A percentile compares a stretch with the other conserved stretches of the same genome.
Conservation (phyloP, 1,140 invertebrate genomes). For the Diuraphis noxia region DNA sequence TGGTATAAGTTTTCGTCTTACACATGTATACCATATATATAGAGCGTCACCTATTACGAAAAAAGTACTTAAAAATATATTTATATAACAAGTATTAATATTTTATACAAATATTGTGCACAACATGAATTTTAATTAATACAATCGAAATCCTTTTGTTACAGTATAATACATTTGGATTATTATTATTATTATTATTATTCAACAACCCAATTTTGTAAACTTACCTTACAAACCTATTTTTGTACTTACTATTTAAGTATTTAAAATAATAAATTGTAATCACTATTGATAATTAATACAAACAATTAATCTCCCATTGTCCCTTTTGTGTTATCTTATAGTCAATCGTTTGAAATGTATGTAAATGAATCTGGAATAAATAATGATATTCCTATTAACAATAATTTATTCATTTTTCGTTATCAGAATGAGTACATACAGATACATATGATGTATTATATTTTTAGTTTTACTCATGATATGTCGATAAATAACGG, state of each 20-base stretch:
- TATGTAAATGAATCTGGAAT: neutral
- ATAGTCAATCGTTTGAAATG: neutral
- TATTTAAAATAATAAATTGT: neutral
- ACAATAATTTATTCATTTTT: constrained; percentile 4
- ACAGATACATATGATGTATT: neutral
- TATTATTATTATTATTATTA: neutral
- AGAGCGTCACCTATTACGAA: too few relatives aligned
- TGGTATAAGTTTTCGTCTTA: too few relatives aligned
- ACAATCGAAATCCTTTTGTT: neutral
- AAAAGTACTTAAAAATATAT: too few relatives aligned
- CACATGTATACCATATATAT: too few relatives aligned
- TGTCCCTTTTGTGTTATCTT: neutral
- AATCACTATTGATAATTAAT: neutral
- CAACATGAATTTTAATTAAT: too few relatives aligned
- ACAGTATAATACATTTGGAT: neutral
- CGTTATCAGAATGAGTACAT: neutral
- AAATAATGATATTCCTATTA: neutral
- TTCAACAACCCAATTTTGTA: neutral
- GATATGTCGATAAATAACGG: neutral
- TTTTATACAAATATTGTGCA: too few relatives aligned
- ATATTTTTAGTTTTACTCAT: neutral
- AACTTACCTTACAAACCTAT: neutral
- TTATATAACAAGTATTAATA: too few relatives aligned
- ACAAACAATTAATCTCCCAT: neutral
- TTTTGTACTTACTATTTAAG: neutral